Conservation (phyloP, 37 sponge, comb jelly and placozoan species). For the Hormiphora californensis region DNA sequence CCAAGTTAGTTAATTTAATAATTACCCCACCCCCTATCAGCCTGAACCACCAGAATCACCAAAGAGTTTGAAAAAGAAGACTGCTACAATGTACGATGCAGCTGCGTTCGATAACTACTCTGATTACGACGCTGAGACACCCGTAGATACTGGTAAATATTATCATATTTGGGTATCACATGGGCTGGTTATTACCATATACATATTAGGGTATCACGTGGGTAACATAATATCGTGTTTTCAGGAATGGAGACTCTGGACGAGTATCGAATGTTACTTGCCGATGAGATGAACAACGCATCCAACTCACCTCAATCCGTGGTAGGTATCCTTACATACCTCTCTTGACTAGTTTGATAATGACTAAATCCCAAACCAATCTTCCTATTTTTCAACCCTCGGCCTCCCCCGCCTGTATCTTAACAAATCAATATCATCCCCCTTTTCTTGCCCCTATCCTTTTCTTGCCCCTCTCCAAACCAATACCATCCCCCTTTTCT, state of each 20-base stretch:
- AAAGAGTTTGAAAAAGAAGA: slow-evolving; percentile 26
- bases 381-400: no score
- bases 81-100: slow-evolving; percentile 6
- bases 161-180: background rate
- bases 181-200: background rate
- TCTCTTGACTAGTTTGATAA: no score
- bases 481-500: no score
- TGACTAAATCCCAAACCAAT: no score
- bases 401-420: no score
- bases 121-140: slow-evolving; percentile 24
- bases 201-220: background rate
- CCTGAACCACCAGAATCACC: slow-evolving; percentile 50
- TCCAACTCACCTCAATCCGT: slow-evolving; percentile 44
- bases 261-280: slow-evolving; percentile 40
- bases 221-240: background rate
- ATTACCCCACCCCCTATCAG: background rate
- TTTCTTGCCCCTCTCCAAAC: no score
- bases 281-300: slow-evolving; percentile 37
- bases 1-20: no score
- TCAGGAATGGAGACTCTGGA: slow-evolving; percentile 47
- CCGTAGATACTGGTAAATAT: slow-evolving; percentile 21
- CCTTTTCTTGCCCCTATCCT: no score
- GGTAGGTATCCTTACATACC: no score
- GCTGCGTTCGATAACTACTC: slow-evolving; percentile 25
- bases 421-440: no score